Base-by-base conservation (phyloP, 2,113 vertebrate genomes). In the Megaceryle torquata region DNA sequence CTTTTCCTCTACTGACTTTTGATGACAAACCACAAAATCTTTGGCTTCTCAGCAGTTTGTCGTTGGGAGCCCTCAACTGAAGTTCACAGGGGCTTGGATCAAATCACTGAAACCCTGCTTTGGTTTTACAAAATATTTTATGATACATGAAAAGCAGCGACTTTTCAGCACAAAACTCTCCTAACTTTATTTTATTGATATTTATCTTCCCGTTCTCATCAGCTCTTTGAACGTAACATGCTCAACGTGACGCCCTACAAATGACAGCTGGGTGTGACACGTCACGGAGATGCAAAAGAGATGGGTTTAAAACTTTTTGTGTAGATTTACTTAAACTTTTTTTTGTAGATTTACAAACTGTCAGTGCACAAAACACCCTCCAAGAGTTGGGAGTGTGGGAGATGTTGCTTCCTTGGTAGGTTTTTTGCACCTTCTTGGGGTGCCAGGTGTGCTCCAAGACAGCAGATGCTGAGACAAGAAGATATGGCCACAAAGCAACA, bases 141-240 rank as follows among this genome's bases (percentile, higher is more conserved):
- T 11, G 46, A 48, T 21, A 51, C 2, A 48, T 14, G 28, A 93
- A 77, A 84, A 48, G 11, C 0, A 4, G 29, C 13, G 53, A 64
- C 37, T 89, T 43, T 43, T 74, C 72, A 81, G 64, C 44, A 46
- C 3, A 4, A 20, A 86, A 11, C 15, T 28, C 31, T 10, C 59
- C 31, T 6, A 53, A 29, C 22, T 67, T 59, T 1, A 29, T 44
- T 93, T 67, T 19, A 6, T 4, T 13, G 7, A 24, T 37, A 50
- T 19, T 10, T 13, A 21, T 37, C 4, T 64, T 28, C 24, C 41
- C 10, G 0, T 33, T 43, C 51, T 64, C 6, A 2, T 29, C 67
- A 54, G n/a, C 31, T 67, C 20, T 12, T 13, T 1, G 33, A 44
- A 18, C 1, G 1, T 4, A 39, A 44, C 0, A 1, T 5, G 3